Evolutionary conservation across 2,888 invertebrate species (phyloP).

Genomic region (Mactromeris polynyma): DNA sequence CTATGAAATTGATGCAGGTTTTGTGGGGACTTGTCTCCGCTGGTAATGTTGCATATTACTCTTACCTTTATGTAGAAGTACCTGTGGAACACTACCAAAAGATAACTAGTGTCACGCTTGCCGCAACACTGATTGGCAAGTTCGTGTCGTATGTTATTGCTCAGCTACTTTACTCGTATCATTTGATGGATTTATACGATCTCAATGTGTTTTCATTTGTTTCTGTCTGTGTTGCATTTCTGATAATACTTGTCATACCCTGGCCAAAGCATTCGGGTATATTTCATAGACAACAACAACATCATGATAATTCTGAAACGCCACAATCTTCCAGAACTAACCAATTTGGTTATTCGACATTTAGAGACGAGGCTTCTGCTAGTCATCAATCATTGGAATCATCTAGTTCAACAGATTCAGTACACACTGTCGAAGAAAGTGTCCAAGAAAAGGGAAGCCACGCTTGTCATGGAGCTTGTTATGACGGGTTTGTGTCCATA

Average conservation of each 20-base stretch:
- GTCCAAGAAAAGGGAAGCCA: neutral
- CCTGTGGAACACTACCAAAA: slow-evolving; percentile 92
- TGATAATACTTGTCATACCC: slow-evolving; percentile 93
- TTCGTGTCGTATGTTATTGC: slow-evolving; percentile 92
- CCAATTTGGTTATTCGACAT: neutral
- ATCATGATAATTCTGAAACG: neutral
- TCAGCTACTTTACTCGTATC: slow-evolving; percentile 92
- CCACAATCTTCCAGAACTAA: neutral
- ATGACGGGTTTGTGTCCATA: slow-evolving; percentile 26
- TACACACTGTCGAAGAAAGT: neutral
- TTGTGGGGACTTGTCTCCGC: slow-evolving; percentile 95
- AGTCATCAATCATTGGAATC: too few species aligned
- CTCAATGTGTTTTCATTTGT: slow-evolving; percentile 93
- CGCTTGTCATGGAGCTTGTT: neutral
- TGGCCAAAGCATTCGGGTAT: slow-evolving; percentile 53
- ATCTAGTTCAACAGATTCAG: neutral
- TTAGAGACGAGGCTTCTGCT: neutral
- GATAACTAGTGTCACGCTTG: slow-evolving; percentile 95
- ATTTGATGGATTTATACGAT: slow-evolving; percentile 90
- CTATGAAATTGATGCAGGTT: slow-evolving; percentile 92
- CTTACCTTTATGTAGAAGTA: slow-evolving; percentile 97
- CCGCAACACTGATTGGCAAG: slow-evolving; percentile 93
- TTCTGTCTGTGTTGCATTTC: slow-evolving; percentile 91
- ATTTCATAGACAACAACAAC: slow-evolving; percentile 3
- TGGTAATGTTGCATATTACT: slow-evolving; percentile 96